A percentile compares a stretch with the other conserved stretches of the same genome.
phyloP scores from a whole-genome alignment of 2,888 invertebrate species.

The Chaetoderma sp. region DNA sequence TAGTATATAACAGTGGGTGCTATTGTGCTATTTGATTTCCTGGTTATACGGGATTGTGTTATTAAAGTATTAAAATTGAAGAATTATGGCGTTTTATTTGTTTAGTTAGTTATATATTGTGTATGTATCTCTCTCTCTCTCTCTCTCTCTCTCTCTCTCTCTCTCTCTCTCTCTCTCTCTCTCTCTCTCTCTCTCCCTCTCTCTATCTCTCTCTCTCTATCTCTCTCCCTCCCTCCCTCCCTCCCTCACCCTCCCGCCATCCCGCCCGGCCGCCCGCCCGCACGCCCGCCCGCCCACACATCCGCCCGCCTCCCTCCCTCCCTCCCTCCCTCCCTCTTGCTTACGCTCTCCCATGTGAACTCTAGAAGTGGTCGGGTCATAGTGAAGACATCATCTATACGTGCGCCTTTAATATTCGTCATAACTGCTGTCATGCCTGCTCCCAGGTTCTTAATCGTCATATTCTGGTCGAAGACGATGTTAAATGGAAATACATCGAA shows the following conservation, averaged over 20 bases:
- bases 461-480: slow-evolving; percentile 87
- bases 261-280: too few relatives aligned
- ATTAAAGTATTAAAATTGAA: not conserved
- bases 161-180: not conserved
- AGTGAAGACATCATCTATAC: slow-evolving; percentile 92
- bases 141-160: not conserved
- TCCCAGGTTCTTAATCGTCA: slow-evolving; percentile 66
- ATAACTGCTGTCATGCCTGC: slow-evolving; percentile 62
- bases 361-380: slow-evolving; percentile 91
- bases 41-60: too few relatives aligned
- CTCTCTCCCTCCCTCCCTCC: too few relatives aligned
- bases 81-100: not conserved
- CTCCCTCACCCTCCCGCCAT: too few relatives aligned
- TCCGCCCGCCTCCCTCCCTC: too few relatives aligned
- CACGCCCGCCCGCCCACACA: too few relatives aligned
- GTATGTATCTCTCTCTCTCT: too few relatives aligned
- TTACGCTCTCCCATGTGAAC: slow-evolving; percentile 94
- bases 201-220: too few relatives aligned
- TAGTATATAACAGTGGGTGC: too few relatives aligned
- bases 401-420: slow-evolving; percentile 76
- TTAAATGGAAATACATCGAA: slow-evolving; percentile 99
- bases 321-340: slow-evolving; percentile 55
- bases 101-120: too few relatives aligned
- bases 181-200: too few relatives aligned
- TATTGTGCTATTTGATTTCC: too few relatives aligned